These are phyloP conservation scores for Pterocles gutturalis DNA, from an alignment of 2,113 vertebrate genomes.

Conservation along the genomic window DNA sequence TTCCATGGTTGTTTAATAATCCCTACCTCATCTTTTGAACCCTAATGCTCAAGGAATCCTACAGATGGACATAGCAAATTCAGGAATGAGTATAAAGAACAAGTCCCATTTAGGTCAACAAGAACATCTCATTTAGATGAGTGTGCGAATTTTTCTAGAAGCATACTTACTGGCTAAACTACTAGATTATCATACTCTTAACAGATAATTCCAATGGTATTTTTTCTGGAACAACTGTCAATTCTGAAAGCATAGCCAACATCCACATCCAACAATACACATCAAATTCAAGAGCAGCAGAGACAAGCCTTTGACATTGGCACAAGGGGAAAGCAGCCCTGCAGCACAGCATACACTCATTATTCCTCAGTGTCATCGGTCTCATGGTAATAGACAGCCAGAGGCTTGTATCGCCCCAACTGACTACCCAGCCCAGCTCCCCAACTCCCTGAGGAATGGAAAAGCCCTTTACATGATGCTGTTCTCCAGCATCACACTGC, in stretches of 20 bases:
- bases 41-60: background rate
- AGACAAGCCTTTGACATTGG: conserved; percentile 15
- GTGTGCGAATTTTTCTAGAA: background rate
- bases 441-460: background rate
- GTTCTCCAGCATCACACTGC: background rate
- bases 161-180: background rate
- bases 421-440: background rate
- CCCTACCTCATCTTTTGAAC: background rate
- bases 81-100: background rate
- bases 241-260: background rate
- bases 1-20: background rate
- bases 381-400: background rate
- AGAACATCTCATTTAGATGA: background rate
- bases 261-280: background rate
- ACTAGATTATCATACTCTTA: background rate
- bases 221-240: background rate
- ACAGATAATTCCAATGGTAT: background rate
- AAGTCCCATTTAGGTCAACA: background rate
- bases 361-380: background rate
- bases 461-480: background rate
- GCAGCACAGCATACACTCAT: background rate
- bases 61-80: background rate
- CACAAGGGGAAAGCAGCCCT: conserved; percentile 8
- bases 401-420: background rate
- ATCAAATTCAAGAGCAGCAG: background rate